Evolutionary conservation across 2,797 vertebrate genomes (phyloP).

Genomic region (Peromyscus attwateri): DNA sequence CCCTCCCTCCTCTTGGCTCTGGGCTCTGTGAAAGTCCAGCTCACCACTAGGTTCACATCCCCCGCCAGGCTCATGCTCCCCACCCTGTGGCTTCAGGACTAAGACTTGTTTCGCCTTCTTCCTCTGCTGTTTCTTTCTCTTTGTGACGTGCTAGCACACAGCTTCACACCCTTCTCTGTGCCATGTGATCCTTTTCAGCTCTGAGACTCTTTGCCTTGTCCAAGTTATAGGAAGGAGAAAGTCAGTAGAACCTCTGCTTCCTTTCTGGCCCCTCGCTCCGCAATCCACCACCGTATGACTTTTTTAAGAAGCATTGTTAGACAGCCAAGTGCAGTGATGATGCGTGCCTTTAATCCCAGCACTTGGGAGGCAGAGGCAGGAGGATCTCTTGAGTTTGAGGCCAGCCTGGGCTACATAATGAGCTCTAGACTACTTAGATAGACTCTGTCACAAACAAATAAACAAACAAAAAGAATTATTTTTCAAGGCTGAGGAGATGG

Average conservation of each 20-base stretch:
- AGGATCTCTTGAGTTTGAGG: background rate
- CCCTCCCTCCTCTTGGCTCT: background rate
- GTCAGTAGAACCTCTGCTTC: background rate
- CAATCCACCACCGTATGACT: background rate
- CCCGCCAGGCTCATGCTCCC: background rate
- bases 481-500: background rate
- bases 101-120: background rate
- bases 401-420: background rate
- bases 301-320: background rate
- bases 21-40: background rate
- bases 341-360: background rate
- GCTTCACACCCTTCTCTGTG: background rate
- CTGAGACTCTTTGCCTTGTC: background rate
- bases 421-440: background rate
- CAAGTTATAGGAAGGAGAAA: background rate
- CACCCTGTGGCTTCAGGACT: background rate
- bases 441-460: background rate
- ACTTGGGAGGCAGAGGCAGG: background rate
- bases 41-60: background rate
- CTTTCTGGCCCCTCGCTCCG: background rate
- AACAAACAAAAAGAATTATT: background rate
- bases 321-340: background rate
- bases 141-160: background rate
- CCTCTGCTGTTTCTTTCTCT: background rate
- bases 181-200: background rate